Conservation (phyloP, 2,113 vertebrate species). For the Vidua macroura region DNA sequence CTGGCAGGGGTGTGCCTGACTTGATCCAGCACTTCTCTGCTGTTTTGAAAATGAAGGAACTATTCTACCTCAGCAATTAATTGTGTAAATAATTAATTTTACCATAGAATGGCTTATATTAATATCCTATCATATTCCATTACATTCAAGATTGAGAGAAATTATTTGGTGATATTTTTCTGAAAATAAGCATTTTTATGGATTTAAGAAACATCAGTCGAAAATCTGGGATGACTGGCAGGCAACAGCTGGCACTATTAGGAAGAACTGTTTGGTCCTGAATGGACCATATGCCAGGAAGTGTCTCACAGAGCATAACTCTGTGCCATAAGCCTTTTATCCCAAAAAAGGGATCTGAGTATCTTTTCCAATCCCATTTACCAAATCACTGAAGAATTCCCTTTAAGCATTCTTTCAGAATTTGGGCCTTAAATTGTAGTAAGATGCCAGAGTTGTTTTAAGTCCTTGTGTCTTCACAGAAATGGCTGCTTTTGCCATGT, state of each 20-base stretch:
- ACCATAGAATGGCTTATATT: not conserved
- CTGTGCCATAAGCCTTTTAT: not conserved
- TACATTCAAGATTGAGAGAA: not conserved
- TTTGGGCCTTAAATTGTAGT: not conserved
- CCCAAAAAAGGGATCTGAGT: not conserved
- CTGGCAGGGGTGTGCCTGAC: not conserved
- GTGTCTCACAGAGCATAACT: not conserved
- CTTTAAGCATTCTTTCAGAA: not conserved
- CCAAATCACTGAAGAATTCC: not conserved
- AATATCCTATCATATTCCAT: not conserved
- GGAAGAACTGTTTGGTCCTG: not conserved
- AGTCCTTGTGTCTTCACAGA: not conserved
- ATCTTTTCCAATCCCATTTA: not conserved
- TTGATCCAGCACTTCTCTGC: not conserved
- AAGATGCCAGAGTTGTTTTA: not conserved
- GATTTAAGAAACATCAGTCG: not conserved
- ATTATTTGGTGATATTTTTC: not conserved
- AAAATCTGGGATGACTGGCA: not conserved
- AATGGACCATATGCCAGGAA: not conserved
- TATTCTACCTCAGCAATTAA: not conserved
- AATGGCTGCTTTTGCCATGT: not conserved
- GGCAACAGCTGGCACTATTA: not conserved
- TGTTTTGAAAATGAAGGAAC: not conserved
- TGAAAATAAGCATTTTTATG: not conserved
- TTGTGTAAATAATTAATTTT: conserved; percentile 27